phyloP scores from a whole-genome alignment of 2,888 invertebrate species.

The Diachrysia chrysitis region DNA sequence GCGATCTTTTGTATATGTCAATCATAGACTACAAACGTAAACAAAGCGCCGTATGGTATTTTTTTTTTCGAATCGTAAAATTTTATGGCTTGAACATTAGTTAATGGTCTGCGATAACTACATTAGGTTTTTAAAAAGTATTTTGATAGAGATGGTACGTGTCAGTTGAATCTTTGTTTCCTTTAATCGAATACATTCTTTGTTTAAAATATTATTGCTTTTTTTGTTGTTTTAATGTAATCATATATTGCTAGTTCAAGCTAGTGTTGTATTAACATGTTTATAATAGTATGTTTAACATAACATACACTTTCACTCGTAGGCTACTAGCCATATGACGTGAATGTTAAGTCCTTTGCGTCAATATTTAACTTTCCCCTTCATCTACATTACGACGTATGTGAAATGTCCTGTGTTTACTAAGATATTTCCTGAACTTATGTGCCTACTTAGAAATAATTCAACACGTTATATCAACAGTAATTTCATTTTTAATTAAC shows the following conservation, averaged over 20 bases:
- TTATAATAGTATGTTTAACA: neutral
- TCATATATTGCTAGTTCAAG: neutral
- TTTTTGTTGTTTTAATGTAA: neutral
- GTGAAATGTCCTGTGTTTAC: too few species aligned
- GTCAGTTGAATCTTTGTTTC: neutral
- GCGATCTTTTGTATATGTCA: constrained; percentile 44
- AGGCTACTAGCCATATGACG: constrained; percentile 8
- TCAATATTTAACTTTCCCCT: constrained; percentile 22
- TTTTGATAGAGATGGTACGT: neutral
- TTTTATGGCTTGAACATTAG: neutral
- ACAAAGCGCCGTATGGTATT: constrained; percentile 45
- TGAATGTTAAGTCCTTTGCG: constrained; percentile 19
- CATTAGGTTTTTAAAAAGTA: neutral
- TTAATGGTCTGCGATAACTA: neutral
- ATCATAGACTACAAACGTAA: constrained; percentile 50
- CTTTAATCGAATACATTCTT: neutral
- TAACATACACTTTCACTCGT: constrained; percentile 22
- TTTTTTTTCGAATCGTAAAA: constrained; percentile 29
- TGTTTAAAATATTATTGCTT: neutral
- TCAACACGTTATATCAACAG: neutral
- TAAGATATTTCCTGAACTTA: too few species aligned
- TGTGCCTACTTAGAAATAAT: neutral
- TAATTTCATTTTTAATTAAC: neutral
- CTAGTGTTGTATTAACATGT: neutral
- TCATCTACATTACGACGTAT: constrained; percentile 10